Base-by-base conservation (phyloP, 1,140 invertebrate genomes). In the Meloidogyne exigua region DNA sequence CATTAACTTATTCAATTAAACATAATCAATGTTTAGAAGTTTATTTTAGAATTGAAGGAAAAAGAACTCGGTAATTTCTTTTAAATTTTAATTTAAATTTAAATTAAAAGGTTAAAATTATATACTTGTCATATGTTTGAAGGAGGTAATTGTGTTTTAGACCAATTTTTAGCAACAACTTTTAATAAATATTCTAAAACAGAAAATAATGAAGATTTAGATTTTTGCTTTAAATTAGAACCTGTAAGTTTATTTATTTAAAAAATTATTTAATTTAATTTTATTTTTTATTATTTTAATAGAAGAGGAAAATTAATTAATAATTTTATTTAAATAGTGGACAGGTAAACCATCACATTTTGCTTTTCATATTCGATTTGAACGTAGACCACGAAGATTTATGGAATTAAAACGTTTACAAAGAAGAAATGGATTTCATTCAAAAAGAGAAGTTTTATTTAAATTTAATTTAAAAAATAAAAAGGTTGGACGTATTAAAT, bases 1-100 rank as follows among this genome's bases (percentile, higher is more conserved):
- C 77, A 36, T 21, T n/a, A 23, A 70, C 32, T 21, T 79, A 69
- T 76, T 28, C 64, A 57, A 25, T 78, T 32, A n/a, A 44, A n/a
- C 3, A 15, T 44, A 23, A 72, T 57, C n/a, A 67, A 42, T 78
- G 77, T 21, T 12, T 78, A 28, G 32, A 78, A 32, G 77, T 42
- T 11, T 13, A 26, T 23, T 78, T 78, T 64, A 57, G 77, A 13
- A 28, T 78, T 28, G 77, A 78, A 57, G 77, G 77, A 26, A 78
- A 78, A 42, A 57, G 77, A 36, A 78, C 77, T 1, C 75, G 77
- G 77, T 78, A 68, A 71, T 68, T n/a, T n/a, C n/a, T n/a, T 44
- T 71, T 28, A 26, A 71, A 9, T 71, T 18, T 42, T 7, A 15
- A 18, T 26, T 36, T 21, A 36, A 57, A 11, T 32, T 0, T n/a